Evolutionary conservation across 2,797 vertebrate species (phyloP).

Genomic region (Aldrovandia affinis): DNA sequence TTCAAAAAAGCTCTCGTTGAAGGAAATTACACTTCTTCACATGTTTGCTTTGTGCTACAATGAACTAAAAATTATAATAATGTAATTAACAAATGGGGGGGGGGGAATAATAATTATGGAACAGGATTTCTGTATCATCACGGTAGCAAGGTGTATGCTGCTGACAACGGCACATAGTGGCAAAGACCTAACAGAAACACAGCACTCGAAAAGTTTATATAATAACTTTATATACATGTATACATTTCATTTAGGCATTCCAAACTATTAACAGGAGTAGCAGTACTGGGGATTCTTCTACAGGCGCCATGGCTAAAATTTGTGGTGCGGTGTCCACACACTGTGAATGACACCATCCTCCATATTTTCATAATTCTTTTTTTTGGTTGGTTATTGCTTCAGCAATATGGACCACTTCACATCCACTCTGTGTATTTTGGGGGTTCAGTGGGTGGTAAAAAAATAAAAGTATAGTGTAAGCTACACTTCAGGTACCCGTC

Average conservation of each 20-base stretch:
- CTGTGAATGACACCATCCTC: conserved; percentile 69
- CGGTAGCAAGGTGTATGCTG: conserved; percentile 6
- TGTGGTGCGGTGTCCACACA: conserved; percentile 58
- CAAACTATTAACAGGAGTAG: conserved; percentile 56
- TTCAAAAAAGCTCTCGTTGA: conserved; percentile 11
- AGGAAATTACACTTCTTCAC: conserved; percentile 18
- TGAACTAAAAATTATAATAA: conserved; percentile 4
- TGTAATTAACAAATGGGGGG: background rate
- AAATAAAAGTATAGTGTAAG: conserved; percentile 35
- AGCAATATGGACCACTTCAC: conserved; percentile 71
- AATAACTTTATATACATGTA: conserved; percentile 82
- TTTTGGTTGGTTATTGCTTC: conserved; percentile 89
- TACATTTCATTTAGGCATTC: conserved; percentile 73
- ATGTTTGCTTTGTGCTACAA: conserved; percentile 23
- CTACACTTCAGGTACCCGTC: conserved; percentile 2
- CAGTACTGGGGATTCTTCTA: conserved; percentile 58
- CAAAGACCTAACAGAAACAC: conserved; percentile 47
- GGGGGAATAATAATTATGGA: background rate
- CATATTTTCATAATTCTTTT: conserved; percentile 55
- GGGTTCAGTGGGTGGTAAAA: conserved; percentile 54
- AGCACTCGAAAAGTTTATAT: conserved; percentile 67
- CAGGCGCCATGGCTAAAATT: conserved; percentile 70
- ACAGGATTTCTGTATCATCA: conserved; percentile 13
- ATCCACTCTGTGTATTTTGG: conserved; percentile 65
- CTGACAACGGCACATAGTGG: conserved; percentile 18